A percentile compares a stretch with the other conserved stretches of the same genome.
Evolutionary conservation across 2,113 vertebrate species (phyloP).

Genomic region (Archilochus colubris): DNA sequence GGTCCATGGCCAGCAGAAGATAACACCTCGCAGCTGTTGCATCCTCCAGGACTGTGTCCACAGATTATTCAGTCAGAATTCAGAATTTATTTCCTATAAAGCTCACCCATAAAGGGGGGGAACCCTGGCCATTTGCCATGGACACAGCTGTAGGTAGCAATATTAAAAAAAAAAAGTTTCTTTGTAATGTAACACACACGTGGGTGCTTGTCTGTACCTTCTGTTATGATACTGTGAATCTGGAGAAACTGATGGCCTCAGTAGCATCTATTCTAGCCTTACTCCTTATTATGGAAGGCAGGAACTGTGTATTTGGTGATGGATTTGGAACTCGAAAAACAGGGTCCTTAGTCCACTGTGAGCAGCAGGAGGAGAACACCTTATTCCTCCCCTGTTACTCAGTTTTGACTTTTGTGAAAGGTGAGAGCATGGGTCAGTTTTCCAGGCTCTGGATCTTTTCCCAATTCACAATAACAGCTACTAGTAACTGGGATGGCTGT

Average conservation of each 20-base stretch:
- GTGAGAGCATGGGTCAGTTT: not conserved
- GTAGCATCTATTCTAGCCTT: not conserved
- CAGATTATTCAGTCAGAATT: not conserved
- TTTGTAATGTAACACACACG: not conserved
- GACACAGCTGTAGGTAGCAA: not conserved
- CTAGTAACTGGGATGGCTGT: not conserved
- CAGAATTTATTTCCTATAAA: not conserved
- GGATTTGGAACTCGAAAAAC: not conserved
- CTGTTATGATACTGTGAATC: not conserved
- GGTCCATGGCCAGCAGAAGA: slow-evolving; percentile 22
- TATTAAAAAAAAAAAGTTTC: not conserved
- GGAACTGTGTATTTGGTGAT: not conserved
- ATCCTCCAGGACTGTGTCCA: not conserved
- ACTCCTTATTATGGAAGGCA: not conserved
- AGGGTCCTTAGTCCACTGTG: not conserved
- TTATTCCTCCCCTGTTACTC: not conserved
- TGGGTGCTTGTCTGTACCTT: not conserved
- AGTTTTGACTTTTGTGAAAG: not conserved
- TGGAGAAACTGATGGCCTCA: not conserved
- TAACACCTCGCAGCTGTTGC: slow-evolving; percentile 45
- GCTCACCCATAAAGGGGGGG: not conserved
- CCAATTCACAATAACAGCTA: not conserved
- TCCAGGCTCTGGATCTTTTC: not conserved
- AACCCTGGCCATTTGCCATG: not conserved
- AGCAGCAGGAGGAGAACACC: not conserved